Evolutionary conservation across 2,888 invertebrate genomes (phyloP), one percentile per base, ranked within the genome.

Genomic region (Acleris sparsana): DNA sequence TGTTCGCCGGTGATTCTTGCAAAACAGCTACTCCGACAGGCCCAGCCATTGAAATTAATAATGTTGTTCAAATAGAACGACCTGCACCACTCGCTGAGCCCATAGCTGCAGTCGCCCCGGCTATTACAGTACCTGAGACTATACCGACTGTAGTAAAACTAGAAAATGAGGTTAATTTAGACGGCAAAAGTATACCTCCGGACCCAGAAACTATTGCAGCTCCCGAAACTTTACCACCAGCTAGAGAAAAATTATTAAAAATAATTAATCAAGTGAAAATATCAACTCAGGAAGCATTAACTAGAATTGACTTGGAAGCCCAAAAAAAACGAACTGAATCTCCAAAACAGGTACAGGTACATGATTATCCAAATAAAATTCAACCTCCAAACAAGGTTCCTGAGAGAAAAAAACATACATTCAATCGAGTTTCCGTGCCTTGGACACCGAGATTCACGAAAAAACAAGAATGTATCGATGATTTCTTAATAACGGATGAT

Each of bases 401-500:
- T 22, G 13, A 44, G 16, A 22, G 53, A 46, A 43, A 33, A 51
- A 44, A 33, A 43, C 11, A 1, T 6, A 5, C 9, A n/a, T 18
- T 16, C 20, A 51, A 18, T 39, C 51, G 52, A 33, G 43, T 58
- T 3, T 11, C 48, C n/a, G 33, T 62, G 18, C 58, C 67, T 11
- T 67, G 67, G 67, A 62, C 39, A 43, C 22, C 58, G 18, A 58
- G 17, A 25, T 55, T n/a, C 39, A 18, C 13, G 20, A 13, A 51
- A 13, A 53, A 7, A 29, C 49, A n/a, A 13, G 20, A 60, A 46
- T 46, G 58, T 43, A 51, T 62, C 7, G 71, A 72, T n/a, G 76
- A 77, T 11, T 67, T 66, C 57, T 71, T 80, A 16, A 71, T 82
- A 53, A 75, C 80, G 16, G 53, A 75, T 52, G 90, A 89, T 67